Evolutionary conservation across 2,113 vertebrate species (phyloP).

Genomic region (Hemibagrus wyckioides): DNA sequence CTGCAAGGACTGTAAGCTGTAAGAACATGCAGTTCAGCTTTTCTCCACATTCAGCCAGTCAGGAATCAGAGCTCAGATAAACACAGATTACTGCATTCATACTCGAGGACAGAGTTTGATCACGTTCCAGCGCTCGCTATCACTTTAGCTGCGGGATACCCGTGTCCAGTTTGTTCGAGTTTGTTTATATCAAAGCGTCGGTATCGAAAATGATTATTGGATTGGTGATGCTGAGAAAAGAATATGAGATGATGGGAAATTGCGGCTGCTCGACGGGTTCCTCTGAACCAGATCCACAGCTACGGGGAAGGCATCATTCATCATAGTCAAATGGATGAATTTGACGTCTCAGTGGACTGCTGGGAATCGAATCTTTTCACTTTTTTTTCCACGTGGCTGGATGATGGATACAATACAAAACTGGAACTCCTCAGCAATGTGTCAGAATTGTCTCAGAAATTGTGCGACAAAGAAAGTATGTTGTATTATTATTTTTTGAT

Average conservation of each 20-base stretch:
- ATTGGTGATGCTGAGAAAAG: background rate
- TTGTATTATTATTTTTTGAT: no score
- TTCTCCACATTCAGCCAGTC: background rate
- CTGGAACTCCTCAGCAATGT: background rate
- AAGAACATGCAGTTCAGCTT: background rate
- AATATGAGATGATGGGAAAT: constrained; percentile 2
- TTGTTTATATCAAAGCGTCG: background rate
- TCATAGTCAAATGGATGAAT: constrained; percentile 2
- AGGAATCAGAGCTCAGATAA: background rate
- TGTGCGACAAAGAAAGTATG: background rate
- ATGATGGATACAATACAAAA: background rate
- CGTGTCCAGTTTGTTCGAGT: background rate
- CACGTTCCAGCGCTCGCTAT: constrained; percentile 1
- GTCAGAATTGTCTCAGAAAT: background rate
- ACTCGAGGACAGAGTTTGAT: background rate
- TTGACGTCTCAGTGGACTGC: background rate
- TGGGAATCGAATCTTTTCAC: background rate
- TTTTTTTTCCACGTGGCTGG: background rate
- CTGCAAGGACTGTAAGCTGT: background rate
- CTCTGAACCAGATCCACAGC: background rate
- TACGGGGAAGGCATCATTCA: background rate
- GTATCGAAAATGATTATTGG: background rate
- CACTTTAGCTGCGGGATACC: background rate
- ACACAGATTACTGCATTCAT: background rate
- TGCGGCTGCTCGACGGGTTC: background rate